These are phyloP conservation scores for Corydoras maculifer DNA, from an alignment of 2,113 vertebrate species.

Conservation along the genomic window DNA sequence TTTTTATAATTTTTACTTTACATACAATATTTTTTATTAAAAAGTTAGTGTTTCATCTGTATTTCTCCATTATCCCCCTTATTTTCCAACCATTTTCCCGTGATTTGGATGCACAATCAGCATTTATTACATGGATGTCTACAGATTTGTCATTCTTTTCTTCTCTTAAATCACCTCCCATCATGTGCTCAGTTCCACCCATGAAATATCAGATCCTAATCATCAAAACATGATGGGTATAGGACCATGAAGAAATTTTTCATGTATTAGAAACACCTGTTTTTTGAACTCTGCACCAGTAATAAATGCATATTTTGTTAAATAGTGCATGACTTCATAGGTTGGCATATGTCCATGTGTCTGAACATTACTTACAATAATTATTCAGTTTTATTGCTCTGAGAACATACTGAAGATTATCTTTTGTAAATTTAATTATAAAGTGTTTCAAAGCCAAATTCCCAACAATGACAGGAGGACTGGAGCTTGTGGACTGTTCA, in stretches of 20 bases:
- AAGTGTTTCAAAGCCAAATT: conserved; percentile 25
- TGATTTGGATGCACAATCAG: conserved; percentile 61
- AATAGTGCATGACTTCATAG: conserved; percentile 64
- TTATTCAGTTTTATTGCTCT: conserved; percentile 57
- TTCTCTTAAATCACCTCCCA: conserved; percentile 58
- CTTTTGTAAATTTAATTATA: conserved; percentile 42
- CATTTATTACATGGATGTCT: conserved; percentile 66
- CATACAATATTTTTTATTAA: no score
- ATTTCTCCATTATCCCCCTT: conserved; percentile 40
- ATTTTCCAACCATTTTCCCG: conserved; percentile 40
- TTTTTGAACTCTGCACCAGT: conserved; percentile 58
- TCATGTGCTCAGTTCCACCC: conserved; percentile 49
- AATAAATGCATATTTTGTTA: conserved; percentile 56
- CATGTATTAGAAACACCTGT: conserved; percentile 71
- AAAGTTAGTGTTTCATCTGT: background rate
- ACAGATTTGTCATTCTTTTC: conserved; percentile 30
- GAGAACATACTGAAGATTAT: conserved; percentile 31
- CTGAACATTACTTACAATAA: conserved; percentile 63
- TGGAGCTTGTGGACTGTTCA: conserved; percentile 7
- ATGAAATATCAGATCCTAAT: conserved; percentile 69
- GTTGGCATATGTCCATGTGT: conserved; percentile 58
- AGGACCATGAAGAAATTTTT: conserved; percentile 50
- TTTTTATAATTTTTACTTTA: no score
- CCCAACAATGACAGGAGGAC: conserved; percentile 34
- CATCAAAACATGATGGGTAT: conserved; percentile 51